These are phyloP conservation scores for Cryptoleucopteryx plumbea DNA, from an alignment of 2,113 vertebrate genomes.

Conservation along the genomic window DNA sequence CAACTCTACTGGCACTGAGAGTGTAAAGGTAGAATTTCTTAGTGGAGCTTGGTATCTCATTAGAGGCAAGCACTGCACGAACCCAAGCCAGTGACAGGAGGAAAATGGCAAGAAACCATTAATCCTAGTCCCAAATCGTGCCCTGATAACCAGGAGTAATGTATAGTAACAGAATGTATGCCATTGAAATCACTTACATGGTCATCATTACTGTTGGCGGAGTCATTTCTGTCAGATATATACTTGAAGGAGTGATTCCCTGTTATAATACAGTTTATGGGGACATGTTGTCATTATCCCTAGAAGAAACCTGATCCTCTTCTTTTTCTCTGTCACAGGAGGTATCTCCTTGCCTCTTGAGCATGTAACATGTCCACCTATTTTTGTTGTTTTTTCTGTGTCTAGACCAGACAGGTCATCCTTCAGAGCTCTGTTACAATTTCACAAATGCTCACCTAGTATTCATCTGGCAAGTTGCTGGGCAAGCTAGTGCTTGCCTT, in stretches of 20 bases:
- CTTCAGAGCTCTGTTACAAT: not conserved
- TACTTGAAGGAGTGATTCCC: not conserved
- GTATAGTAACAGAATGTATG: not conserved
- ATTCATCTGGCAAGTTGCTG: not conserved
- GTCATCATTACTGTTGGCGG: not conserved
- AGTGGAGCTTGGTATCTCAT: not conserved
- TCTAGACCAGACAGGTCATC: not conserved
- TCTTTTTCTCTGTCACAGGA: not conserved
- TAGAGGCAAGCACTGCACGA: not conserved
- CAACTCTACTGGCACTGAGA: not conserved
- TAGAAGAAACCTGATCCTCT: not conserved
- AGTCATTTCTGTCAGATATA: not conserved
- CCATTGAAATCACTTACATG: not conserved
- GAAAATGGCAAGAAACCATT: not conserved
- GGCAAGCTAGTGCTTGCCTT: not conserved
- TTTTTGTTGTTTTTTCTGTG: not conserved
- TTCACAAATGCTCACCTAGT: not conserved
- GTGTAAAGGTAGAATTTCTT: not conserved
- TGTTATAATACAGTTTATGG: not conserved
- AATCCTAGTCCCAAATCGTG: not conserved
- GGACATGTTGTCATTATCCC: not conserved
- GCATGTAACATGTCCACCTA: not conserved
- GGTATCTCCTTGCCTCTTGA: not conserved
- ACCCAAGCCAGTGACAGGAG: not conserved
- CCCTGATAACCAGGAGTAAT: not conserved